phyloP scores from a whole-genome alignment of 2,888 invertebrate species.

The Lingula anatina region DNA sequence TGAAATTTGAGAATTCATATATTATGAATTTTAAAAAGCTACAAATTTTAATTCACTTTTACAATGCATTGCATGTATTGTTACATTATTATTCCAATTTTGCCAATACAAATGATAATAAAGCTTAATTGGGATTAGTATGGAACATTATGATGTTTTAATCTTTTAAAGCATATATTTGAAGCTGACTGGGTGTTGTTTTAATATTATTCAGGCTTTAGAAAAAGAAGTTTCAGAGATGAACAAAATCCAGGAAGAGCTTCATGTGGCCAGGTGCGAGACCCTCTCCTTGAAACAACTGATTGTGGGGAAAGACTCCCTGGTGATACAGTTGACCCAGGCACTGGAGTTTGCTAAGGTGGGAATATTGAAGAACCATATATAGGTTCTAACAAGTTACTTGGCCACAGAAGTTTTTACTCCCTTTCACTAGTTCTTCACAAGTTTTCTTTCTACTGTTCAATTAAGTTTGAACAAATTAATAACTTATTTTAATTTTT shows the following conservation, averaged over 20 bases:
- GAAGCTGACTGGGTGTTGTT: too few relatives aligned
- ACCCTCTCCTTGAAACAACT: conserved; percentile 30
- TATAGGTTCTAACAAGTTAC: too few relatives aligned
- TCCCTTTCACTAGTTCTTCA: too few relatives aligned
- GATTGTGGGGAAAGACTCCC: conserved; percentile 32
- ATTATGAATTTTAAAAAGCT: neutral
- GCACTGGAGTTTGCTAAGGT: conserved; percentile 40
- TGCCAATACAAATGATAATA: neutral
- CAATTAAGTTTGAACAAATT: too few relatives aligned
- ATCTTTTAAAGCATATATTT: too few relatives aligned
- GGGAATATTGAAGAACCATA: too few relatives aligned
- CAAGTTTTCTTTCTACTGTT: too few relatives aligned
- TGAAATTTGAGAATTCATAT: too few relatives aligned
- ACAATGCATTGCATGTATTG: neutral
- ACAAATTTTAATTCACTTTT: neutral
- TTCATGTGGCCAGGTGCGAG: conserved; percentile 26
- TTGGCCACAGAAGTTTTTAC: too few relatives aligned
- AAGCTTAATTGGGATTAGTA: too few relatives aligned
- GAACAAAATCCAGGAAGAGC: conserved; percentile 19
- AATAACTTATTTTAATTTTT: too few relatives aligned
- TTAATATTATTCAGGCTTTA: conserved; percentile 20
- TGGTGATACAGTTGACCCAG: conserved; percentile 34
- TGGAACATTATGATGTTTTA: too few relatives aligned
- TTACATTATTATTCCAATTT: neutral
- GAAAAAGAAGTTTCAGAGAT: conserved; percentile 15